These are phyloP conservation scores for Oligia fasciuncula DNA, from an alignment of 2,888 invertebrate genomes.

Conservation along the genomic window DNA sequence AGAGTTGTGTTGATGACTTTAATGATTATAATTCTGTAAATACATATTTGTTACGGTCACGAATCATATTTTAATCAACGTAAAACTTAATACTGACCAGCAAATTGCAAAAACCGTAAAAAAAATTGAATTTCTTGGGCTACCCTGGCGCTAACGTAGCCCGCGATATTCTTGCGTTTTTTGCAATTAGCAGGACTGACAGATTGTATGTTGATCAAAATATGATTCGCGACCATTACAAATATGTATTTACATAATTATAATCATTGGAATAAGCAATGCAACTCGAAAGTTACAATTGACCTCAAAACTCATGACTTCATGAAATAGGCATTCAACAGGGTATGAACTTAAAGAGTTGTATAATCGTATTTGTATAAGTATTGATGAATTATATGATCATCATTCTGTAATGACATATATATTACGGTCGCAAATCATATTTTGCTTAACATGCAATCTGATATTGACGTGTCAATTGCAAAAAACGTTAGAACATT, in stretches of 20 bases:
- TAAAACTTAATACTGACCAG: too few species aligned
- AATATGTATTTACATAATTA: neutral
- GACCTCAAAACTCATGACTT: neutral
- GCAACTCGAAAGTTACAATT: neutral
- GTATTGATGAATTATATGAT: neutral
- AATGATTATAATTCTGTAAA: too few species aligned
- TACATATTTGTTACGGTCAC: too few species aligned
- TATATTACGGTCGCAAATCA: neutral
- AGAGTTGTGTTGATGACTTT: too few species aligned
- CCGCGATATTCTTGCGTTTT: neutral
- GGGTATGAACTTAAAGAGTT: neutral
- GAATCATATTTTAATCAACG: too few species aligned
- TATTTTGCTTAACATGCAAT: neutral
- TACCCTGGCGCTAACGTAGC: neutral
- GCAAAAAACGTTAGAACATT: neutral
- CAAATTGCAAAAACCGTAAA: too few species aligned
- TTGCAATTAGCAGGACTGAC: neutral
- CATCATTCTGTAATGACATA: neutral
- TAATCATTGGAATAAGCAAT: too few species aligned
- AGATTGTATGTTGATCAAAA: too few species aligned
- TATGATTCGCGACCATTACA: neutral
- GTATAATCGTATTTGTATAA: neutral
- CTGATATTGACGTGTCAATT: too few species aligned
- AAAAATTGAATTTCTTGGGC: neutral
- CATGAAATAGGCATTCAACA: neutral